Evolutionary conservation across 2,888 invertebrate genomes (phyloP).

Genomic region (Pandemis heparana): DNA sequence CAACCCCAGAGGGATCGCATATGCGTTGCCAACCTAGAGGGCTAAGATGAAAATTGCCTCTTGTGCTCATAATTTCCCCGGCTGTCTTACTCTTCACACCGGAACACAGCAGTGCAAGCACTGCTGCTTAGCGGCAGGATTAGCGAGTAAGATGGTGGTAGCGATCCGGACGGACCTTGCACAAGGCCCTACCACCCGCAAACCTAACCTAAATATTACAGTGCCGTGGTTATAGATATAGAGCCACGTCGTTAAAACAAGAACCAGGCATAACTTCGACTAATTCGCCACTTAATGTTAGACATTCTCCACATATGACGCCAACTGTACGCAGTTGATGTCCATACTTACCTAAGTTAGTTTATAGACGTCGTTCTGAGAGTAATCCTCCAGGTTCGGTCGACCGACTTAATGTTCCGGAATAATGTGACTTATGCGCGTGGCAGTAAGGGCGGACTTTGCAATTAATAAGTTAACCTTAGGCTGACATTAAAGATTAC

Average conservation of each 20-base stretch:
- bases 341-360: not conserved
- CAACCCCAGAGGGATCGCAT: no score
- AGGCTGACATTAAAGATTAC: not conserved
- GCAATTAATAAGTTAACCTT: not conserved
- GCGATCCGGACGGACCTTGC: no score
- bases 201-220: no score
- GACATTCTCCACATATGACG: slow-evolving; percentile 2
- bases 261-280: not conserved
- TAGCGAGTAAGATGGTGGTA: no score
- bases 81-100: no score
- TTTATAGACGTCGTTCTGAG: slow-evolving; percentile 1
- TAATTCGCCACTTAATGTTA: slow-evolving; percentile 2
- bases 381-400: not conserved
- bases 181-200: no score
- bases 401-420: not conserved
- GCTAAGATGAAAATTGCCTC: no score
- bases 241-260: not conserved
- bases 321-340: slow-evolving; percentile 2
- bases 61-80: no score
- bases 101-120: no score
- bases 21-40: no score
- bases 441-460: not conserved
- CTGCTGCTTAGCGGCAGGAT: no score
- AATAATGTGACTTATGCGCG: slow-evolving; percentile 5
- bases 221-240: not conserved